These are phyloP conservation scores for Columba guinea DNA, from an alignment of 2,797 vertebrate genomes.

Conservation along the genomic window DNA sequence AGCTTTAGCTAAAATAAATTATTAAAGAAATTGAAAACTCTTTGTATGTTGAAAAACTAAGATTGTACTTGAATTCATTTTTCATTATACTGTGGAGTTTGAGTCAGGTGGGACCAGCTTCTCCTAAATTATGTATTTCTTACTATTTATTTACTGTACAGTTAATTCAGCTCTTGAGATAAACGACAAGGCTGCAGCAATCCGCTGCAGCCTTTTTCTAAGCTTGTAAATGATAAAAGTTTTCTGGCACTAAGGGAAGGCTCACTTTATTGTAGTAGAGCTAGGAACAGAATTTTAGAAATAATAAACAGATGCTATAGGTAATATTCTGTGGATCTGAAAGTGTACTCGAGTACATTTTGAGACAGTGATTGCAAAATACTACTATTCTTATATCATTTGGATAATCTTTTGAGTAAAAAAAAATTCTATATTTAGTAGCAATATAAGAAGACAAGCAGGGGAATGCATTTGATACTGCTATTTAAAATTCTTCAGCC, in stretches of 20 bases:
- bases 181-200: not conserved
- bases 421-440: not conserved
- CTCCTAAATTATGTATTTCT: not conserved
- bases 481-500: not conserved
- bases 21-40: not conserved
- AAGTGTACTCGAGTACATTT: not conserved
- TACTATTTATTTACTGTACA: not conserved
- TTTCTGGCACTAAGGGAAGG: not conserved
- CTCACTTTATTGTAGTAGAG: not conserved
- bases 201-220: not conserved
- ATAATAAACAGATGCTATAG: not conserved
- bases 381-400: not conserved
- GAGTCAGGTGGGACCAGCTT: not conserved
- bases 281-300: not conserved
- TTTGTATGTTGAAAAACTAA: not conserved
- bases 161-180: not conserved
- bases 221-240: not conserved
- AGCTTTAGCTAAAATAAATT: not conserved
- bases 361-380: not conserved
- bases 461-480: not conserved
- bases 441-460: not conserved
- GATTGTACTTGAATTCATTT: not conserved
- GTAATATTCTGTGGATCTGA: not conserved
- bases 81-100: not conserved
- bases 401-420: not conserved